These are phyloP conservation scores for Entelurus aequoreus DNA, from an alignment of 2,113 vertebrate species.

Conservation along the genomic window DNA sequence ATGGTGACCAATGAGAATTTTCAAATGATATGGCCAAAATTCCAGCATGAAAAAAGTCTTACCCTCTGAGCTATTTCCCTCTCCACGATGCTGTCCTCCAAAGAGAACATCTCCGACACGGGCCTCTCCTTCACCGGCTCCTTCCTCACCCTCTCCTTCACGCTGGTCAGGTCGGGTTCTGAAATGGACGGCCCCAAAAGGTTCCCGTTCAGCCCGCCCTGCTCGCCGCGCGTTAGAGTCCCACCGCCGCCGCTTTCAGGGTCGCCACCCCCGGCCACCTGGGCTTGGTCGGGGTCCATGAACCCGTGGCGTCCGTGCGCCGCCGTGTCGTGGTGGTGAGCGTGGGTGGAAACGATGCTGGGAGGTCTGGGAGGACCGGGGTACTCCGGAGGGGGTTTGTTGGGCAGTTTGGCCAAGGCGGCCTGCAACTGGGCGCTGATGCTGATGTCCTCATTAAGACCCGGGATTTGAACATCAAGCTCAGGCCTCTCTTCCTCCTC, in stretches of 20 bases:
- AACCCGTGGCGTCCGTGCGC: slow-evolving; percentile 68
- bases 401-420: slow-evolving; percentile 89
- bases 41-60: slow-evolving; percentile 33
- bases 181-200: slow-evolving; percentile 91
- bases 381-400: slow-evolving; percentile 93
- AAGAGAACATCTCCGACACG: slow-evolving; percentile 94
- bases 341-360: slow-evolving; percentile 70
- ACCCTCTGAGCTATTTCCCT: slow-evolving; percentile 93
- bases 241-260: slow-evolving; percentile 42
- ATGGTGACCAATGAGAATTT: no score
- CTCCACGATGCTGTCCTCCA: slow-evolving; percentile 96
- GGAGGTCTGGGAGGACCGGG: slow-evolving; percentile 83
- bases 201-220: slow-evolving; percentile 75
- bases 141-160: slow-evolving; percentile 92
- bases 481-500: slow-evolving; percentile 69
- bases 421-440: slow-evolving; percentile 91
- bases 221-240: slow-evolving; percentile 80
- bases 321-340: slow-evolving; percentile 67
- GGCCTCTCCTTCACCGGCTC: slow-evolving; percentile 94
- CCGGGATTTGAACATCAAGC: slow-evolving; percentile 74
- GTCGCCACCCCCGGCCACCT: slow-evolving; percentile 57
- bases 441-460: slow-evolving; percentile 82
- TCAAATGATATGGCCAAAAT: no score
- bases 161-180: slow-evolving; percentile 91
- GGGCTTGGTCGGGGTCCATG: slow-evolving; percentile 62